A percentile compares a stretch with the other conserved stretches of the same genome.
Conservation (phyloP, 2,797 vertebrate genomes). For the Pangasius larnaudii region DNA sequence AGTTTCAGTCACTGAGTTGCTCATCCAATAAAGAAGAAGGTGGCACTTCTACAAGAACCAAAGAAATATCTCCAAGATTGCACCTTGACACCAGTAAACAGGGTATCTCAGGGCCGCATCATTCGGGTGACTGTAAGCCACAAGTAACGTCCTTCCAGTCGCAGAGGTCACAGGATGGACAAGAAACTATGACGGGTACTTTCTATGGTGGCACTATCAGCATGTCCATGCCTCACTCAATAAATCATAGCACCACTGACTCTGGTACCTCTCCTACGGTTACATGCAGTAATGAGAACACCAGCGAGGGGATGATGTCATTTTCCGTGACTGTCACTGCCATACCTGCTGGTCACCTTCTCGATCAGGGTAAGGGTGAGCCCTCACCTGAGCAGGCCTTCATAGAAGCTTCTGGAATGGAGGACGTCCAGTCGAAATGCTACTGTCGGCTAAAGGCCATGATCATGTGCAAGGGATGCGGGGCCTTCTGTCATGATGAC, state of each 20-base stretch:
- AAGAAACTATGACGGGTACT: conserved; percentile 70
- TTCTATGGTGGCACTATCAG: conserved; percentile 91
- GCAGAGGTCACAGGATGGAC: conserved; percentile 73
- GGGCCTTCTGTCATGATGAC: conserved; percentile 97
- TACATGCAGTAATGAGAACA: conserved; percentile 78
- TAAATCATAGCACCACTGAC: conserved; percentile 72
- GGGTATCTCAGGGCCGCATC: conserved; percentile 77
- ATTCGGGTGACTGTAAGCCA: conserved; percentile 69
- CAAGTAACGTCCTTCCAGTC: conserved; percentile 69
- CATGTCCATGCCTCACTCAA: conserved; percentile 84
- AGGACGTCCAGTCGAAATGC: conserved; percentile 90
- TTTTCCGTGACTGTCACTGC: conserved; percentile 97
- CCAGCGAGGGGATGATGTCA: conserved; percentile 81
- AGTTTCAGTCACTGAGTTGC: conserved; percentile 63
- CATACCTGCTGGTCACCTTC: conserved; percentile 84
- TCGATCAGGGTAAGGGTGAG: conserved; percentile 73
- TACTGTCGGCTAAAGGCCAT: conserved; percentile 98
- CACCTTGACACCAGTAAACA: conserved; percentile 71
- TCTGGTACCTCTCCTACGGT: conserved; percentile 59
- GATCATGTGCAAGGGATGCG: conserved; percentile 99
- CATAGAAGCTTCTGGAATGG: conserved; percentile 77
- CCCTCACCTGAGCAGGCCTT: conserved; percentile 84
- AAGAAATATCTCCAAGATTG: conserved; percentile 79
- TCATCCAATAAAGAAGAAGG: conserved; percentile 61
- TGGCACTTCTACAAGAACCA: conserved; percentile 71